Percentiles rank a stretch among this genome's conserved stretches.
These are phyloP conservation scores for Babyrousa celebensis DNA, from an alignment of 2,797 vertebrate species.

Conservation along the genomic window DNA sequence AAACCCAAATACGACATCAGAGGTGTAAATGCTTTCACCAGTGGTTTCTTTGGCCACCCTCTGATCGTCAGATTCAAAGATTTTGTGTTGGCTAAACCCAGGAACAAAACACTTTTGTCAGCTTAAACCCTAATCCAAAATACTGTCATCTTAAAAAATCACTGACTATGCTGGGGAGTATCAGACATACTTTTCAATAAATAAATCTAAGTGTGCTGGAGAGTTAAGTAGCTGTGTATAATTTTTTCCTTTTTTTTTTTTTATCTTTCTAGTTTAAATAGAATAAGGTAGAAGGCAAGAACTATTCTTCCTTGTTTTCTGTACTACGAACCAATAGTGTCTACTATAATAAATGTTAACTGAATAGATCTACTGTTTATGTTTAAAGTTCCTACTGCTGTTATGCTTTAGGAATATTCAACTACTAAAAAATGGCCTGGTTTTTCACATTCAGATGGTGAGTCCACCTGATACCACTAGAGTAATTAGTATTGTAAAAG, in stretches of 20 bases:
- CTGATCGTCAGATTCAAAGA: neutral
- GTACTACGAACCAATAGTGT: neutral
- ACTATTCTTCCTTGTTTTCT: constrained; percentile 12
- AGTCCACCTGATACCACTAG: constrained; percentile 86
- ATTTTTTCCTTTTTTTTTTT: neutral
- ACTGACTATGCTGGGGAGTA: neutral
- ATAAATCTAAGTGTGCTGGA: neutral
- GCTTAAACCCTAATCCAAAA: neutral
- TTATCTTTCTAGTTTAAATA: constrained; percentile 27
- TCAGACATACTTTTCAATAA: neutral
- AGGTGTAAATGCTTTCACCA: neutral
- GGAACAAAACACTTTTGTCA: constrained; percentile 9
- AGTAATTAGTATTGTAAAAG: constrained; percentile 84
- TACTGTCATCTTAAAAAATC: neutral
- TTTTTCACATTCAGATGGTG: constrained; percentile 87
- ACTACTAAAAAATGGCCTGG: constrained; percentile 79
- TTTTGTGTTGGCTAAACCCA: neutral
- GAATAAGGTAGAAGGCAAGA: constrained; percentile 28
- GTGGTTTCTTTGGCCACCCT: neutral
- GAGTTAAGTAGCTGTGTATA: neutral
- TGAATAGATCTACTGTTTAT: constrained; percentile 67
- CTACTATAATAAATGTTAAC: constrained; percentile 67
- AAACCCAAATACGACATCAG: neutral
- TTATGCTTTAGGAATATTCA: constrained; percentile 80
- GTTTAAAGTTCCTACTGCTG: constrained; percentile 83